These are phyloP conservation scores for Aplocera efformata DNA, from an alignment of 2,888 invertebrate species.

Conservation along the genomic window DNA sequence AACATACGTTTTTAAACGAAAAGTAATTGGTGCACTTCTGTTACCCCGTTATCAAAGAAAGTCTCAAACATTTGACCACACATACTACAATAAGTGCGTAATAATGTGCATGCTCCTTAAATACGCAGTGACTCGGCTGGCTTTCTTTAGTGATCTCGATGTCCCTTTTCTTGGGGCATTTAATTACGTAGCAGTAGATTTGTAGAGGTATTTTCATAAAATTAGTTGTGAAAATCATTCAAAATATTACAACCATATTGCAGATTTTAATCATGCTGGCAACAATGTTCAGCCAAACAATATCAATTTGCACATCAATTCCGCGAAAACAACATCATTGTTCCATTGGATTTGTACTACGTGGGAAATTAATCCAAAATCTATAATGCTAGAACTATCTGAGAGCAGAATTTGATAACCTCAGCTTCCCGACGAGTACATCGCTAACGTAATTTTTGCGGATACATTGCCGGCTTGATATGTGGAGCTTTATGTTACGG, in stretches of 20 bases:
- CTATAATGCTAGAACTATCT: slow-evolving; percentile 69
- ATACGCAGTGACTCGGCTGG: slow-evolving; percentile 25
- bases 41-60: too few relatives aligned
- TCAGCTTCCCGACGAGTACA: slow-evolving; percentile 38
- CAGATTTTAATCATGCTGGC: background rate
- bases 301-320: slow-evolving; percentile 18
- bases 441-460: slow-evolving; percentile 21
- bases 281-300: slow-evolving; percentile 12
- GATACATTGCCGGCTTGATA: slow-evolving; percentile 32
- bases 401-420: slow-evolving; percentile 60
- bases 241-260: background rate
- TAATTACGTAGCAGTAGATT: slow-evolving; percentile 5
- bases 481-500: background rate
- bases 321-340: slow-evolving; percentile 30
- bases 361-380: slow-evolving; percentile 65
- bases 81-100: background rate
- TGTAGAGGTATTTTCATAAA: background rate
- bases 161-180: slow-evolving; percentile 14
- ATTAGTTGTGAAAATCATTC: background rate
- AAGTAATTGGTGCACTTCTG: too few relatives aligned
- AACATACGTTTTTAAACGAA: too few relatives aligned
- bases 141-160: slow-evolving; percentile 23
- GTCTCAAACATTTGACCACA: too few relatives aligned
- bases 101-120: slow-evolving; percentile 20
- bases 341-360: slow-evolving; percentile 50